phyloP scores from a whole-genome alignment of 2,888 invertebrate species.

The Alsophila aescularia region DNA sequence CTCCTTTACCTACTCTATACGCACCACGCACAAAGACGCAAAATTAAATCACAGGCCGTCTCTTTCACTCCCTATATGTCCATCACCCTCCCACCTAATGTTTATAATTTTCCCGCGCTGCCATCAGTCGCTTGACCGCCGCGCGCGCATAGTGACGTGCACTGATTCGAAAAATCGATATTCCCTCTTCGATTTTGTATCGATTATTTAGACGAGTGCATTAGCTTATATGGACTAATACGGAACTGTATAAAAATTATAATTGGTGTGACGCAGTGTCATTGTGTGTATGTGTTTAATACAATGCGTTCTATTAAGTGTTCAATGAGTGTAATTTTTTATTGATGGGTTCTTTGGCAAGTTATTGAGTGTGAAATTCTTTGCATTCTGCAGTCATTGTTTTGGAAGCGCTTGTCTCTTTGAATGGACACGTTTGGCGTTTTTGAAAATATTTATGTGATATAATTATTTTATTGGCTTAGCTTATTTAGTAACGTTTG shows the following conservation, averaged over 20 bases:
- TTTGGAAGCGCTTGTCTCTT: constrained; percentile 1
- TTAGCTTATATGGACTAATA: constrained; percentile 6
- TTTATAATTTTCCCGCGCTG: constrained; percentile 66
- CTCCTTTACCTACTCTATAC: constrained; percentile 44
- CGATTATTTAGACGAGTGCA: constrained; percentile 38
- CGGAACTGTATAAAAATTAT: not conserved
- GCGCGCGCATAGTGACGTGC: constrained; percentile 59
- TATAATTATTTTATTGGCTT: no score
- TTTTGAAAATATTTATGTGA: no score
- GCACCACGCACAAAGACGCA: constrained; percentile 35
- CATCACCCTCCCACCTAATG: constrained; percentile 53
- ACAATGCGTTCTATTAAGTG: constrained; percentile 49
- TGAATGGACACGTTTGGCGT: not conserved
- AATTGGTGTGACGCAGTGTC: constrained; percentile 33
- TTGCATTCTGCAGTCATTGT: constrained; percentile 4
- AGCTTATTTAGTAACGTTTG: no score
- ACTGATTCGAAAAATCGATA: constrained; percentile 42
- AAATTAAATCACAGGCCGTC: constrained; percentile 55
- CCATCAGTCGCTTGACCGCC: constrained; percentile 53
- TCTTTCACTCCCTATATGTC: constrained; percentile 47
- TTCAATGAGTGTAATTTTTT: constrained; percentile 39
- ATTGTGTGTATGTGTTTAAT: constrained; percentile 21
- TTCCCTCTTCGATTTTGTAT: constrained; percentile 32
- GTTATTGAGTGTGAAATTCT: constrained; percentile 29
- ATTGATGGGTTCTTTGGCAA: constrained; percentile 47